Evolutionary conservation across 2,888 invertebrate species (phyloP).

Genomic region (Lithophane socia): DNA sequence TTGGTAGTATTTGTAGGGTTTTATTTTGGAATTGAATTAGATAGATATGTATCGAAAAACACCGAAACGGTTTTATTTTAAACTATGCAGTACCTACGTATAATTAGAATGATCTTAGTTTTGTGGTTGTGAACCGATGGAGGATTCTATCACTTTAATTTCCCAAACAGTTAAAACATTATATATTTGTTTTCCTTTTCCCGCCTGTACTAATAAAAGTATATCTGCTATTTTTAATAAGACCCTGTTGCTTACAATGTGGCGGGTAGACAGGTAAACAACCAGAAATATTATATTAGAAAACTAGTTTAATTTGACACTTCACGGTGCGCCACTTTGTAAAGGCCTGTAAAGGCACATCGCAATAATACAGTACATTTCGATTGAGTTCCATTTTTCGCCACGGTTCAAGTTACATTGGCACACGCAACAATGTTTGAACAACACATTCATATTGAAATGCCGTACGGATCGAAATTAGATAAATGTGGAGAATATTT

Average conservation of each 20-base stretch:
- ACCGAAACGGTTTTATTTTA: background rate
- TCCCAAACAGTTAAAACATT: background rate
- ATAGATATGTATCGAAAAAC: background rate
- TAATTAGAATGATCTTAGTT: background rate
- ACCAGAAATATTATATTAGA: constrained; percentile 6
- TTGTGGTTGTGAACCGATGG: background rate
- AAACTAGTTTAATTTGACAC: constrained; percentile 3
- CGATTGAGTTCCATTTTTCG: background rate
- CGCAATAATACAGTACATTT: background rate
- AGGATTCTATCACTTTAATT: background rate
- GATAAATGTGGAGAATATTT: constrained; percentile 38
- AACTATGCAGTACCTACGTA: background rate
- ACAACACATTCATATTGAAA: constrained; percentile 52
- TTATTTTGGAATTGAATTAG: background rate
- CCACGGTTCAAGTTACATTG: constrained; percentile 26
- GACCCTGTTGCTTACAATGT: constrained; percentile 1
- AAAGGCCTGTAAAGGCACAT: background rate
- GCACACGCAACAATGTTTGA: constrained; percentile 22
- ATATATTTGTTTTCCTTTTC: background rate
- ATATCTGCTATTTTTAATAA: constrained; percentile 56
- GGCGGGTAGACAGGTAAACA: constrained; percentile 34
- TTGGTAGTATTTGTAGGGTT: background rate
- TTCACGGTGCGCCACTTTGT: constrained; percentile 2
- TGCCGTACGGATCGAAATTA: constrained; percentile 32
- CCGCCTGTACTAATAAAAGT: constrained; percentile 8